Evolutionary conservation across 2,888 invertebrate genomes (phyloP), one percentile per base, ranked within the genome.

Genomic region (Mesoligia furuncula): DNA sequence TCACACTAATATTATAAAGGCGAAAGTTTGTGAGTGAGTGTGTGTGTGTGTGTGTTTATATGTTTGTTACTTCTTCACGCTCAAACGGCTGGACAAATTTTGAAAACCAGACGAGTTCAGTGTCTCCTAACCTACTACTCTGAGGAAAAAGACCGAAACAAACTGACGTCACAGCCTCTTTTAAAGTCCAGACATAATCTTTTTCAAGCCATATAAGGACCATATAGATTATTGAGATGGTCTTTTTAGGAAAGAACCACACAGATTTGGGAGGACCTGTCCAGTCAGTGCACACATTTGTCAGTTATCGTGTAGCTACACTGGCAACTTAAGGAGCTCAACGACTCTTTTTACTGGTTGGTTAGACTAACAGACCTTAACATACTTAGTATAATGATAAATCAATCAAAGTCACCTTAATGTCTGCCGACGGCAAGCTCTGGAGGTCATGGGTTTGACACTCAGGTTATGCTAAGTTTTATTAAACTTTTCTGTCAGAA

Each of bases 331-430:
- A 61, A 31, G 39, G 5, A 42, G 17, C 66, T 61, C 27, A 15
- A 61, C n/a, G 5, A 65, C 39, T 31, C 31, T 54, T 39, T 31
- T 51, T 20, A 48, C 15, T 65, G 24, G 42, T 59, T 31, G 42
- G 6, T 62, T n/a, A 57, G 7, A 51, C 36, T 54, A 13, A 59
- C 17, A 45, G 62, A 61, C 81, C 81, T 81, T 77, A 69, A 69
- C 72, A 73, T 54, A 81, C 39, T 73, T 39, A 27, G 5, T 48
- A 79, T 64, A 64, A 57, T 57, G 20, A 64, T 68, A 74, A 74
- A 74, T 80, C 64, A 80, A 80, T 74, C 68, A 80, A 54, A 51
- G 54, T 64, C 45, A 3, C 15, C 48, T 64, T 48, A 24, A 65
- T 3, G 36, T 20, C 24, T 64, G 11, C 39, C 4, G 13, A 39